Evolutionary conservation across 2,113 vertebrate genomes (phyloP), one percentile per base, ranked within the genome.

Genomic region (Gasterosteus nipponicus): DNA sequence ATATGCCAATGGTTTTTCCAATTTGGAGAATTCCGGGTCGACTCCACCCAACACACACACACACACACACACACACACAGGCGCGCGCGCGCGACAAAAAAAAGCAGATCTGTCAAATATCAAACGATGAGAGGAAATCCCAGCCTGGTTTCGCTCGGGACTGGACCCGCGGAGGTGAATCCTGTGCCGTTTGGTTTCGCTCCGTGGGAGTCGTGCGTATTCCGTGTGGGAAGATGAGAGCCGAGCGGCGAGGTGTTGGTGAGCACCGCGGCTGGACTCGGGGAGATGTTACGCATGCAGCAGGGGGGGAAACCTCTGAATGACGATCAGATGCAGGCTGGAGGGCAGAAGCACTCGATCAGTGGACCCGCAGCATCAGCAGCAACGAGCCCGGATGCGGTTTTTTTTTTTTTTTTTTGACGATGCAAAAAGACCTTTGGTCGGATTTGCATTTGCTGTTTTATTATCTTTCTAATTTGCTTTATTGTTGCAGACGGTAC

Each of bases 31-130:
- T 89, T 89, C 86, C 90, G 84, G 86, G 67, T 89, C 90, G 93
- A 93, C 92, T 93, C 91, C 92, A 91, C 93, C 93, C 93, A 91
- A 89, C 80, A 79, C 83, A 84, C 87, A 86, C 77, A 75, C 78
- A 49, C 59, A 47, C 74, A 29, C 69, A 19, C 77, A 39, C 73
- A 12, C 41, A 51, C n/a, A n/a, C n/a, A n/a, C n/a, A n/a, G n/a
- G 22, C 72, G 14, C 85, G 9, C 79, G 29, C 84, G 22, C 58
- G 16, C 76, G 68, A 14, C 44, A 63, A 63, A 73, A 46, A 47
- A 18, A 47, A 18, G 18, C 15, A 47, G 86, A 88, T 89, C 89
- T 88, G 89, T 91, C 89, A 92, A 90, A 92, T 84, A 84, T 91
- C 33, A 89, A 77, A 91, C 54, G 78, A 72, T 67, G 46, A 64